phyloP scores from a whole-genome alignment of 2,888 invertebrate species.

The Lapara coniferarum region DNA sequence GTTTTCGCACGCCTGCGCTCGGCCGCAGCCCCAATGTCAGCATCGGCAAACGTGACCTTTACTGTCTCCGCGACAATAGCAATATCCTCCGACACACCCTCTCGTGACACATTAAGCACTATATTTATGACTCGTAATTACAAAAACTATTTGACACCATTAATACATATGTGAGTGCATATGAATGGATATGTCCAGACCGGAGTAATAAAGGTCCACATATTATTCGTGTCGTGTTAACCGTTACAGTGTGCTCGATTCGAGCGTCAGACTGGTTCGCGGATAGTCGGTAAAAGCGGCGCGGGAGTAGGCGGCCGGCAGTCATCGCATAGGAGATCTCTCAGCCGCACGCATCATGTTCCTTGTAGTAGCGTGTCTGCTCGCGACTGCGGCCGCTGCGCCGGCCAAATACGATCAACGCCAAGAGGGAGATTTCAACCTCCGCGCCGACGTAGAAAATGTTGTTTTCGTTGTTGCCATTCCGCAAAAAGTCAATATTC shows the following conservation, averaged over 20 bases:
- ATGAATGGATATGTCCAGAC: slow-evolving; percentile 35
- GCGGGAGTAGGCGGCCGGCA: slow-evolving; percentile 64
- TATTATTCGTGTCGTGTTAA: slow-evolving; percentile 65
- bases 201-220: slow-evolving; percentile 44
- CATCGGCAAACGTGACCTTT: slow-evolving; percentile 4
- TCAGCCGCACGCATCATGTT: slow-evolving; percentile 69
- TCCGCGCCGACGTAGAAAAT: slow-evolving; percentile 89
- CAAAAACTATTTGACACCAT: neutral
- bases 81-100: neutral
- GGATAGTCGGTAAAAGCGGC: slow-evolving; percentile 73
- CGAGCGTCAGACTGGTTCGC: slow-evolving; percentile 73
- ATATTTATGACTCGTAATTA: neutral
- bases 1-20: slow-evolving; percentile 28
- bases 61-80: neutral
- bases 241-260: slow-evolving; percentile 81
- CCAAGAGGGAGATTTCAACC: slow-evolving; percentile 90
- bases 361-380: slow-evolving; percentile 53
- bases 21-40: slow-evolving; percentile 10
- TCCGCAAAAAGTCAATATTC: slow-evolving; percentile 60
- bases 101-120: neutral
- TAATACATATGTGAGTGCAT: neutral
- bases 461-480: slow-evolving; percentile 87
- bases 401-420: slow-evolving; percentile 86
- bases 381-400: slow-evolving; percentile 59
- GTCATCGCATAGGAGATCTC: slow-evolving; percentile 57